Conservation (phyloP, 2,797 vertebrate genomes). For the Myoxocephalus aenaeus region DNA sequence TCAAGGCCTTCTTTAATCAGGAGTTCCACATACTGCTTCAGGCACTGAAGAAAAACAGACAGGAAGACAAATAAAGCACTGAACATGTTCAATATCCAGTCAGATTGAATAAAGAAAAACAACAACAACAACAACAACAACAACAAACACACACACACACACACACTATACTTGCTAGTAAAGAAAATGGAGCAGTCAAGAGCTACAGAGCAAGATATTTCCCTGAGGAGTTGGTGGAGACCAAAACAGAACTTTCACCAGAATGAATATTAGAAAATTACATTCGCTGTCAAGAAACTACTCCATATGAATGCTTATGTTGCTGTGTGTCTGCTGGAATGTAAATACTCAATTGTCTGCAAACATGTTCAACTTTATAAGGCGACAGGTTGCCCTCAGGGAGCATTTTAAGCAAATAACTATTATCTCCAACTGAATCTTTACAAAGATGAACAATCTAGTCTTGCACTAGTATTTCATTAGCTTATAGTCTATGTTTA, state of each 20-base stretch:
- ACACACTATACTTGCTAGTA: too few species aligned
- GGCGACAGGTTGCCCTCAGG: too few species aligned
- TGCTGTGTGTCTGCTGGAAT: not conserved
- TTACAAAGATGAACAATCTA: not conserved
- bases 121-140: not conserved
- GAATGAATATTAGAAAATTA: not conserved
- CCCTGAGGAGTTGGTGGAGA: not conserved
- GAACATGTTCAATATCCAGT: constrained; percentile 29
- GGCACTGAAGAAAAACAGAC: constrained; percentile 88
- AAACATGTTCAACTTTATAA: not conserved
- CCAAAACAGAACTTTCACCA: not conserved
- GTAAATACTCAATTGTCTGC: not conserved
- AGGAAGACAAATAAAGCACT: constrained; percentile 27
- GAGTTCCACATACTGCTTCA: constrained; percentile 98
- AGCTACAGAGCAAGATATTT: not conserved
- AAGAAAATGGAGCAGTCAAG: not conserved
- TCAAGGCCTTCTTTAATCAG: constrained; percentile 98
- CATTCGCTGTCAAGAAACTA: not conserved
- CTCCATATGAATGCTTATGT: not conserved
- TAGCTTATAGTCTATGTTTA: not conserved
- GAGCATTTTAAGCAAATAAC: not conserved
- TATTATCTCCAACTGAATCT: not conserved
- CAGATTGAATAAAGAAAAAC: not conserved
- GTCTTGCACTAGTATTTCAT: not conserved
- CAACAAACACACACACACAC: too few species aligned